Conservation (phyloP, 1,140 invertebrate genomes). For the Euwallacea similis region DNA sequence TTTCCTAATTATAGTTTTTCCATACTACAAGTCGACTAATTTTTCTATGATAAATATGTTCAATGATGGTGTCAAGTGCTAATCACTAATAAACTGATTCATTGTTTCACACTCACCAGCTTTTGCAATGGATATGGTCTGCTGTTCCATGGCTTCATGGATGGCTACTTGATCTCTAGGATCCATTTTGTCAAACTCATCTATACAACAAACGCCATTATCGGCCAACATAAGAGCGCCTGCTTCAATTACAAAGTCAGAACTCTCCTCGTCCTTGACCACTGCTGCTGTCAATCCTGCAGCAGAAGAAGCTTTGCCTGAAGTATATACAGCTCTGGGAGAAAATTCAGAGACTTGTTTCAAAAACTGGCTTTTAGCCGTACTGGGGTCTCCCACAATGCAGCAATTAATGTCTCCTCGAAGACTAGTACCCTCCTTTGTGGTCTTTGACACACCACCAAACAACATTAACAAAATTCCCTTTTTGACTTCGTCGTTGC, state of each 20-base stretch:
- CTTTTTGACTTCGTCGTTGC: conserved; percentile 94
- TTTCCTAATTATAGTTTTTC: too few species aligned
- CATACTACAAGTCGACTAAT: too few species aligned
- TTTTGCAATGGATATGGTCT: conserved; percentile 98
- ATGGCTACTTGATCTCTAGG: conserved; percentile 96
- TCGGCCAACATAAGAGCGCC: conserved; percentile 99
- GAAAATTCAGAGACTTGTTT: conserved; percentile 95
- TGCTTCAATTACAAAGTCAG: conserved; percentile 99
- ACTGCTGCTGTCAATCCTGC: conserved; percentile 98
- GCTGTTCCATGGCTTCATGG: conserved; percentile 99
- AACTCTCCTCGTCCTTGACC: conserved; percentile 95
- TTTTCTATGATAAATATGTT: too few species aligned
- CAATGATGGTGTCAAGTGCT: too few species aligned
- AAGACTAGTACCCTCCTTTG: conserved; percentile 82
- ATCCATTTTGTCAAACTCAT: conserved; percentile 99
- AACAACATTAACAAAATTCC: conserved; percentile 96
- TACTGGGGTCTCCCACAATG: conserved; percentile 98
- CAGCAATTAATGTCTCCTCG: conserved; percentile 98
- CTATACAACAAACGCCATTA: conserved; percentile 99
- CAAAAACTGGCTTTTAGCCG: conserved; percentile 96
- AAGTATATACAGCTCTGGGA: conserved; percentile 96
- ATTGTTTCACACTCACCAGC: conserved; percentile 65
- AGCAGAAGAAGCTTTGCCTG: conserved; percentile 94
- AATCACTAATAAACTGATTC: not conserved
- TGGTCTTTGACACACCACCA: conserved; percentile 96